These are phyloP conservation scores for Rhinopomastus cyanomelas DNA, from an alignment of 2,113 vertebrate genomes.

Conservation along the genomic window DNA sequence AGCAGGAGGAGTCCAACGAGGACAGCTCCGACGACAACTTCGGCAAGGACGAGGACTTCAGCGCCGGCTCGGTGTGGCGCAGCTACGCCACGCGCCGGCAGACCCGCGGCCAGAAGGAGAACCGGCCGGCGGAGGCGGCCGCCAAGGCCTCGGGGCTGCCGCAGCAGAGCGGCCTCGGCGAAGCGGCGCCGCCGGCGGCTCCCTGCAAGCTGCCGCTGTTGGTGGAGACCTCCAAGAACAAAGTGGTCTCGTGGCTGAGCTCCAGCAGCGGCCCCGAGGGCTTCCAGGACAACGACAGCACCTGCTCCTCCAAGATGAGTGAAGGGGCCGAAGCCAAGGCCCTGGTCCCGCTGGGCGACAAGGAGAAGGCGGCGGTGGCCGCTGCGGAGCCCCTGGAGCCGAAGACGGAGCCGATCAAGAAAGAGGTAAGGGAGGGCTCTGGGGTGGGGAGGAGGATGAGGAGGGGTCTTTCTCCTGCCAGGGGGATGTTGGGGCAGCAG, in stretches of 20 bases:
- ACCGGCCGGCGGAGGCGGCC: conserved; percentile 67
- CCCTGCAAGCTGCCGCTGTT: conserved; percentile 82
- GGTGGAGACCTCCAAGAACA: conserved; percentile 91
- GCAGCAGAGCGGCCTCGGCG: conserved; percentile 57
- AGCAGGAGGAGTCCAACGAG: conserved; percentile 88
- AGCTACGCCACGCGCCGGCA: conserved; percentile 95
- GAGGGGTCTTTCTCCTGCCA: too few species aligned
- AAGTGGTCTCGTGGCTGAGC: conserved; percentile 95
- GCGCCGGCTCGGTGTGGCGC: conserved; percentile 89
- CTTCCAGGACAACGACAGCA: conserved; percentile 66
- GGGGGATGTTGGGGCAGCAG: too few species aligned
- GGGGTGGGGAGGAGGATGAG: not conserved
- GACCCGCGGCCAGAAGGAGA: conserved; percentile 90
- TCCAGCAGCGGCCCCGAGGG: conserved; percentile 66
- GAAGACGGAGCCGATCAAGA: conserved; percentile 56
- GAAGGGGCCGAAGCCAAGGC: conserved; percentile 63
- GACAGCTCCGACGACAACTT: conserved; percentile 97
- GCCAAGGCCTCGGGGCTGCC: conserved; percentile 82
- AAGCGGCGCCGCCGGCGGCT: not conserved
- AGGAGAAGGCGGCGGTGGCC: conserved; percentile 16
- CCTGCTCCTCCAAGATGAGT: conserved; percentile 59
- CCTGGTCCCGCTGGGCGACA: not conserved
- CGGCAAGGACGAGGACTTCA: conserved; percentile 88
- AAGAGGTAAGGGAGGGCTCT: conserved; percentile 46
- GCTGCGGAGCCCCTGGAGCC: conserved; percentile 44